Evolutionary conservation across 2,113 vertebrate genomes (phyloP), one percentile per base, ranked within the genome.

Genomic region (Gobiocypris rarus): DNA sequence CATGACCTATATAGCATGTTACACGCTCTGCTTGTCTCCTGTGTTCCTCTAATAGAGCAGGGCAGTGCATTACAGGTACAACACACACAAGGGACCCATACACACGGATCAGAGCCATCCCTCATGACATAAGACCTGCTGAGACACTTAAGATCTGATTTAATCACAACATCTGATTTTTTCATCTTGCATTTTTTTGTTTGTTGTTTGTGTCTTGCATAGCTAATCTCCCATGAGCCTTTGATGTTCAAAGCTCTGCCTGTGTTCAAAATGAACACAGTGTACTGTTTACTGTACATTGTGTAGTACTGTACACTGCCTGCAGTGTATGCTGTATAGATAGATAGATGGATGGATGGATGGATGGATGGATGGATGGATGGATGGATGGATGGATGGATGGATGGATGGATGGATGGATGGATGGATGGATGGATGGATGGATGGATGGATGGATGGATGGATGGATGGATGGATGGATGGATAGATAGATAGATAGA

Each of bases 1-100:
- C 93, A 93, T 94, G 93, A 94, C 93, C 93, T 94, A 94, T 93
- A 93, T 94, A 93, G 89, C 93, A 92, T 77, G 91, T 93, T 93
- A 93, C 91, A 93, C 83, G 89, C 89, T 92, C 89, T 58, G 86
- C 91, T 94, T 92, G 91, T 89, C 91, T 87, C 86, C 88, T 87
- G 81, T 91, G 91, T 89, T 89, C 91, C 87, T 89, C 91, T 90
- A 88, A 91, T 88, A 88, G 90, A 90, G 90, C 88, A 88, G 89
- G 89, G 90, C 89, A 91, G 90, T 70, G 77, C 86, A 88, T 93
- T 92, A 91, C 93, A 94, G 93, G 93, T 94, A 92, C 91, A 89
- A 85, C 54, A 75, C 50, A 86, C 63, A 88, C 78, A 78, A 85
- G 77, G 86, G 45, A 84, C 79, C 81, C 41, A 58, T 54, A 84